Base-by-base conservation (phyloP, 2,797 vertebrate genomes). In the Chlorospingus flavigularis region DNA sequence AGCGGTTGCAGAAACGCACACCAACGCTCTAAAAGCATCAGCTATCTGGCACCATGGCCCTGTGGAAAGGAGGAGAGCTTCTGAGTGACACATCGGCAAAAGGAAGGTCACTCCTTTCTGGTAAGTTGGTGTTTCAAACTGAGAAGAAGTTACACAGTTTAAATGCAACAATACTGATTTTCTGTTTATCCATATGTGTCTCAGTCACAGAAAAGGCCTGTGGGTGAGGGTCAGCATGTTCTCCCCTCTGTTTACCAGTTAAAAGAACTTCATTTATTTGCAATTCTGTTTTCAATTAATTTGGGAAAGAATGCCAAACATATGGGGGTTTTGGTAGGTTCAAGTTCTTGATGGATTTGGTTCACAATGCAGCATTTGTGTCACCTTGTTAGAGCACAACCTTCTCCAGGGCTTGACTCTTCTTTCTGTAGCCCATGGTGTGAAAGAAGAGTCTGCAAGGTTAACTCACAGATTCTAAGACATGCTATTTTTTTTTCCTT, bases 401-500 rank as follows among this genome's bases (percentile, higher is more conserved):
- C 72, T 91, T 88, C 60, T 53, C 37, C 58, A 55, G 63, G 43
- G 42, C 50, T 80, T 93, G 81, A 68, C 33, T 57, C 31, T 58
- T 85, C 66, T 50, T 90, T 78, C 83, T 50, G 17, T 26, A 78
- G 35, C 43, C 30, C 60, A 13, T n/a, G n/a, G 57, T 92, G 75
- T 74, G 70, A 87, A 93, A 79, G 71, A 73, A 88, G 61, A 81
- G 63, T 75, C 88, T 97, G 63, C 74, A 91, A 94, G 72, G 47
- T 74, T 96, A 92, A 37, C 37, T 74, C 55, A 70, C 78, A 93
- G 76, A 88, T 92, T 84, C 73, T 71, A 71, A 94, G 90, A 24
- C 31, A 65, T 77, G 85, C 30, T 75, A 7, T 12, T 35, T 91
- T 95, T 90, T 91, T 82, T 86, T 26, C 62, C 85, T 67, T 82